Conservation (phyloP, 2,888 invertebrate genomes). For the Drosophila neonasuta region DNA sequence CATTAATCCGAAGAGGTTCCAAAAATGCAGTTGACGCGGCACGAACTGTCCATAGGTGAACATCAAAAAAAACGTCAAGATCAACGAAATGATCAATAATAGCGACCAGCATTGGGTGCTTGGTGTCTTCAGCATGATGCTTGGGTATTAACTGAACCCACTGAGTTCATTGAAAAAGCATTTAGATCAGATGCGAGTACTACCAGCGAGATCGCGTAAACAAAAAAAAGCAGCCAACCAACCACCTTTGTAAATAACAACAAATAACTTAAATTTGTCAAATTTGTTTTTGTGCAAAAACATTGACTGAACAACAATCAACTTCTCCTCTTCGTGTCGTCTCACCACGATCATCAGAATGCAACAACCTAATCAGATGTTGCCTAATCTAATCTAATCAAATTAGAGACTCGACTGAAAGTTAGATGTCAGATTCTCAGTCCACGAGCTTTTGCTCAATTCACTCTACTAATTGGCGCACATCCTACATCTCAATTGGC, state of each 20-base stretch:
- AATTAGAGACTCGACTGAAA: constrained; percentile 47
- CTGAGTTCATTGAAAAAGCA: not conserved
- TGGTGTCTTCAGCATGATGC: constrained; percentile 47
- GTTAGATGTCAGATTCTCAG: constrained; percentile 3
- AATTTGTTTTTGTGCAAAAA: constrained; percentile 1
- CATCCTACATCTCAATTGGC: constrained; percentile 18
- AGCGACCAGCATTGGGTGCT: constrained; percentile 53
- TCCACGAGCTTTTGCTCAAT: constrained; percentile 36
- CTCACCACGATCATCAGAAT: constrained; percentile 2
- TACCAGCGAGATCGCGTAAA: constrained; percentile 1
- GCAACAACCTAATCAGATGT: constrained; percentile 51
- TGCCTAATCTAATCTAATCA: constrained; percentile 67
- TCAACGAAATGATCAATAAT: constrained; percentile 47
- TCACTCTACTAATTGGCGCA: constrained; percentile 44
- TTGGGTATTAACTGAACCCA: constrained; percentile 14
- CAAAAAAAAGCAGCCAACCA: constrained; percentile 5
- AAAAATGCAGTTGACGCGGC: constrained; percentile 41
- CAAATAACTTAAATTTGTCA: constrained; percentile 11
- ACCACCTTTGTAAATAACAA: constrained; percentile 29
- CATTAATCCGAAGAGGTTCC: constrained; percentile 32
- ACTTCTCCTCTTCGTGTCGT: not conserved
- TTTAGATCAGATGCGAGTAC: not conserved
- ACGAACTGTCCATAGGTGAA: constrained; percentile 57
- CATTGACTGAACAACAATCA: constrained; percentile 3
- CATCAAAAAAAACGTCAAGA: constrained; percentile 49